Percentiles rank a stretch among this genome's conserved stretches.
Evolutionary conservation across 2,888 invertebrate genomes (phyloP).

Genomic region (Bhutanitis thaidina): DNA sequence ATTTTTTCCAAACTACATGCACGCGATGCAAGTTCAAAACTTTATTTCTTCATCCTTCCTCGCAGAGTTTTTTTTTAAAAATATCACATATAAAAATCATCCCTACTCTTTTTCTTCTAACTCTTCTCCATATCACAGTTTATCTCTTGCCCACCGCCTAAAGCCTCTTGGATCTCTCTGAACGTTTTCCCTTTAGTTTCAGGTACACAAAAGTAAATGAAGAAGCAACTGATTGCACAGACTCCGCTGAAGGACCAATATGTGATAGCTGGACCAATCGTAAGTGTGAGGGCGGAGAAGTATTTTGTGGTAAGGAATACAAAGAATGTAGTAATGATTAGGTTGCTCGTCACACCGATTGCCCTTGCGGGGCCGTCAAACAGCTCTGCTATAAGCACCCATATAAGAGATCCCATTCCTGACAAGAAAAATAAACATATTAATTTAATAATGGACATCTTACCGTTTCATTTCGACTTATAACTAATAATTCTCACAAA

Average conservation of each 20-base stretch:
- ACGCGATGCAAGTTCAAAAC: no score
- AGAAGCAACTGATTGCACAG: constrained; percentile 32
- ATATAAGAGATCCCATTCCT: constrained; percentile 52
- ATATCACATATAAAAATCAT: no score
- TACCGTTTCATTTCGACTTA: no score
- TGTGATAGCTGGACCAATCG: constrained; percentile 40
- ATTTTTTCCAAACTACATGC: no score
- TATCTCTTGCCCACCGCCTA: constrained; percentile 27
- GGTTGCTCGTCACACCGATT: constrained; percentile 35
- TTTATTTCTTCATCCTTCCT: no score
- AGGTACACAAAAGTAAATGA: constrained; percentile 43
- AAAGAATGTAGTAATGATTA: constrained; percentile 24
- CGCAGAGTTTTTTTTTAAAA: no score
- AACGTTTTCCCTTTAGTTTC: constrained; percentile 60
- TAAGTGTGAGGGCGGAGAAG: constrained; percentile 34
- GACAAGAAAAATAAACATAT: constrained; percentile 15
- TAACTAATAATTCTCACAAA: no score
- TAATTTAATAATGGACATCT: no score
- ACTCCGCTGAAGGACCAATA: constrained; percentile 43
- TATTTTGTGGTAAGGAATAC: constrained; percentile 43
- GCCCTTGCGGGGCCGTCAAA: constrained; percentile 47
- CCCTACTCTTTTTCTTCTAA: neutral
- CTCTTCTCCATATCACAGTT: constrained; percentile 20
- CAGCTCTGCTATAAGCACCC: constrained; percentile 45
- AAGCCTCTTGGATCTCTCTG: constrained; percentile 45